Evolutionary conservation across 23 tunicate genomes (phyloP).

Genomic region (Aplidium turbinatum): DNA sequence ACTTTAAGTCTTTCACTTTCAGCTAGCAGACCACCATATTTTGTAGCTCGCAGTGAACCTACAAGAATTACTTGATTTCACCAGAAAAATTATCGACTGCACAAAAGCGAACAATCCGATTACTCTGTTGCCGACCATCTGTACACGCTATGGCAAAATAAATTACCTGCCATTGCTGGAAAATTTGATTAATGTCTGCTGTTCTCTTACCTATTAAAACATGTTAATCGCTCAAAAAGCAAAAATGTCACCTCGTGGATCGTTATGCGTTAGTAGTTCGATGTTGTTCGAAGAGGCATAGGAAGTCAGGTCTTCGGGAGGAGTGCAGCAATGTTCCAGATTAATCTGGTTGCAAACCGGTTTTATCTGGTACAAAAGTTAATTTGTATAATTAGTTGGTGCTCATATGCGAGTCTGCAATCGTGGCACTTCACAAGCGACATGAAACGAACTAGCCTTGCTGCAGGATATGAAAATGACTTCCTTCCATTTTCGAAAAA

Average conservation of each 20-base stretch:
- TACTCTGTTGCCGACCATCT: background rate
- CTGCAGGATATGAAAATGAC: no score
- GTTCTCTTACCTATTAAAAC: background rate
- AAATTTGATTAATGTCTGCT: background rate
- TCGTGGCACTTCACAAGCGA: no score
- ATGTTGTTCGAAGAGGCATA: slow-evolving; percentile 22
- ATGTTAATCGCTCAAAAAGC: background rate
- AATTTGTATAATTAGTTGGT: no score
- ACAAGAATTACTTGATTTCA: background rate
- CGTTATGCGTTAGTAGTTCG: slow-evolving; percentile 48
- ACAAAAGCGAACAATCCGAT: background rate
- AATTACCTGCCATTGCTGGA: background rate
- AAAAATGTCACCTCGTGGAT: slow-evolving; percentile 38
- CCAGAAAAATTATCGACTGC: background rate
- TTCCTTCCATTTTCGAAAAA: no score
- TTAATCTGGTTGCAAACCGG: slow-evolving; percentile 44
- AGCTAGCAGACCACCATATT: no score
- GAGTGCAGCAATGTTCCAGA: slow-evolving; percentile 31
- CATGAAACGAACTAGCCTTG: no score
- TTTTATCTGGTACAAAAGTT: slow-evolving; percentile 25
- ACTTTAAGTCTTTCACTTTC: no score
- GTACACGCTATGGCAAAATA: background rate
- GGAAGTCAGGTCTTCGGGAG: slow-evolving; percentile 32
- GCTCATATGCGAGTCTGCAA: no score
- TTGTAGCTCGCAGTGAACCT: no score